Percentiles rank a stretch among this genome's conserved stretches.
These are phyloP conservation scores for Hyla sarda DNA, from an alignment of 2,113 vertebrate genomes.

Conservation along the genomic window DNA sequence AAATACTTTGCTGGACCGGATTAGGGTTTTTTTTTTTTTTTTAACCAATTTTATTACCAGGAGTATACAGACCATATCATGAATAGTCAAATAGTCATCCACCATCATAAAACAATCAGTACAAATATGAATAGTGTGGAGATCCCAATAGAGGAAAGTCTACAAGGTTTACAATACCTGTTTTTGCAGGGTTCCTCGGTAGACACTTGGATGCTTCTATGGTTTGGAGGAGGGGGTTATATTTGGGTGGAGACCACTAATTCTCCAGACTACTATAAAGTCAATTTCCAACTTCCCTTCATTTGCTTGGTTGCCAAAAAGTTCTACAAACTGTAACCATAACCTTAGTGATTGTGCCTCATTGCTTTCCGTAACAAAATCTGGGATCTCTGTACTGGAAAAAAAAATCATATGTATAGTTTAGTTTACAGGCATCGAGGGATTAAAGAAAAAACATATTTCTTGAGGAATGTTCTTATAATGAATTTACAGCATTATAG, in stretches of 20 bases:
- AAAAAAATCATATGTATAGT: background rate
- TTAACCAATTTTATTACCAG: no score
- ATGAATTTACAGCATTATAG: slow-evolving; percentile 53
- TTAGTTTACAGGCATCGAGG: slow-evolving; percentile 3
- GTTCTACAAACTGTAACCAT: background rate
- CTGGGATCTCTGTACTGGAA: background rate
- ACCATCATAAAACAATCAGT: no score
- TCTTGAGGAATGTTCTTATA: slow-evolving; percentile 22
- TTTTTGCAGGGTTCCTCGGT: background rate
- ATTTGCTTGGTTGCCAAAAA: background rate
- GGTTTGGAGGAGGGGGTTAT: background rate
- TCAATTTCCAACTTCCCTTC: background rate
- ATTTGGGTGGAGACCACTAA: background rate
- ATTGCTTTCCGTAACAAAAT: background rate
- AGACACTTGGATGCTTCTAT: background rate
- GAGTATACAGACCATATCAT: no score
- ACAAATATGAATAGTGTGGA: no score
- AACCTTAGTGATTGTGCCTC: background rate
- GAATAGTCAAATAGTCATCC: no score
- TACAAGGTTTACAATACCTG: no score
- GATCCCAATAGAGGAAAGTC: no score
- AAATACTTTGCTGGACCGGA: background rate
- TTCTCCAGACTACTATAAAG: background rate
- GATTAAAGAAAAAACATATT: slow-evolving; percentile 46
- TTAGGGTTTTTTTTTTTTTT: no score